Base-by-base conservation (phyloP, 2,888 invertebrate genomes). In the Phania funesta region DNA sequence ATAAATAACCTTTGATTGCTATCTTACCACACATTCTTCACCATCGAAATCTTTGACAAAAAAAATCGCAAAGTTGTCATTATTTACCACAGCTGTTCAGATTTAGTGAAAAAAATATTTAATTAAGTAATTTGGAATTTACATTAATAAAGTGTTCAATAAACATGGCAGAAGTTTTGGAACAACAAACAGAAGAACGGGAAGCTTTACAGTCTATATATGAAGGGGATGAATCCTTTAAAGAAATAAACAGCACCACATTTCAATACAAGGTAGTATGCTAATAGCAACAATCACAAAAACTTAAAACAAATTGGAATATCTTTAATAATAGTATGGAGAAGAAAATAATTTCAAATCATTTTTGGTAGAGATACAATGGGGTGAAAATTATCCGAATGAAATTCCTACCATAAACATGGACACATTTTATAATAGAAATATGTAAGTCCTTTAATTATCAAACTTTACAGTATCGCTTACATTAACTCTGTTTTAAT, bases 131-230 rank as follows among this genome's bases (percentile, higher is more conserved):
- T 44, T 16, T 44, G 8, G 16, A 16, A 44, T 7, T 52, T 35
- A n/a, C 22, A 48, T 41, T 26, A 41, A 18, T 4, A 60, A 35
- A 60, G 1, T 11, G 2, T 26, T 26, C 6, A 6, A 26, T 26
- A 26, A 6, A 5, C 60, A 94, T 94, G 93, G 92, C 92, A 74
- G 92, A 93, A 87, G 87, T 86, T 29, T 84, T 88, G 64, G 96
- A 96, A 89, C 92, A 94, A 76, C 97, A 97, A 89, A 93, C 94
- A 62, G 98, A 98, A 87, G 98, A 98, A 91, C 92, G 95, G 65
- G 98, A 98, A 92, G 98, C 97, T 0, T 91, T 99, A 76, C 93
- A 94, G 85, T 97, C 98, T 3, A 99, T 99, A 87, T 99, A 98
- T 90, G 98, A 98, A 87, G 98, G 98, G 18, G 98, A 98, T 91